A percentile compares a stretch with the other conserved stretches of the same genome.
These are phyloP conservation scores for Pelecanoides urinatrix DNA, from an alignment of 2,113 vertebrate species.

Conservation along the genomic window DNA sequence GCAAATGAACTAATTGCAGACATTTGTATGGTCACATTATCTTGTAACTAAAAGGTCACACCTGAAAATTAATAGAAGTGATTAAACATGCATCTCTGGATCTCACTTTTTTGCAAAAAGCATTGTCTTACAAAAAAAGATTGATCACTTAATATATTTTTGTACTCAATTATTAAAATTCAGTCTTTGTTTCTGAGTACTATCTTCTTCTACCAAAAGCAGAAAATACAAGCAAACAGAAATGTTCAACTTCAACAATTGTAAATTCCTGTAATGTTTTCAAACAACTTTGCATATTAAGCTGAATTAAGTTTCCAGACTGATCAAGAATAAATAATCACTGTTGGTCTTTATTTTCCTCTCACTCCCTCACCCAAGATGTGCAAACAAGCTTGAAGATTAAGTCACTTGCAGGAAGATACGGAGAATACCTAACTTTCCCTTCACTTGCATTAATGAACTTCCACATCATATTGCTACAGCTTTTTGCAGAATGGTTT, in stretches of 20 bases:
- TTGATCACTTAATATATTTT: background rate
- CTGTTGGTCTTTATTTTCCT: background rate
- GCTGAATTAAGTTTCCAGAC: background rate
- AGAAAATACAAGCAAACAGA: background rate
- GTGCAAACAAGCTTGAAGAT: background rate
- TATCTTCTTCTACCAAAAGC: background rate
- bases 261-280: background rate
- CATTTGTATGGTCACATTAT: background rate
- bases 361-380: background rate
- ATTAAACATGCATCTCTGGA: background rate
- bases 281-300: background rate
- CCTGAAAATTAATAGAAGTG: background rate
- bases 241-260: background rate
- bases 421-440: background rate
- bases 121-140: background rate
- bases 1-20: background rate
- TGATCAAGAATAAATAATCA: background rate
- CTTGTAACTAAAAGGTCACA: background rate
- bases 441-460: background rate
- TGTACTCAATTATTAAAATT: background rate
- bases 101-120: background rate
- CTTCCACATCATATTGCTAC: background rate
- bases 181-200: background rate
- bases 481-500: background rate
- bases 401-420: background rate